Evolutionary conservation across 2,113 vertebrate genomes (phyloP).

Genomic region (Tringa solitaria): DNA sequence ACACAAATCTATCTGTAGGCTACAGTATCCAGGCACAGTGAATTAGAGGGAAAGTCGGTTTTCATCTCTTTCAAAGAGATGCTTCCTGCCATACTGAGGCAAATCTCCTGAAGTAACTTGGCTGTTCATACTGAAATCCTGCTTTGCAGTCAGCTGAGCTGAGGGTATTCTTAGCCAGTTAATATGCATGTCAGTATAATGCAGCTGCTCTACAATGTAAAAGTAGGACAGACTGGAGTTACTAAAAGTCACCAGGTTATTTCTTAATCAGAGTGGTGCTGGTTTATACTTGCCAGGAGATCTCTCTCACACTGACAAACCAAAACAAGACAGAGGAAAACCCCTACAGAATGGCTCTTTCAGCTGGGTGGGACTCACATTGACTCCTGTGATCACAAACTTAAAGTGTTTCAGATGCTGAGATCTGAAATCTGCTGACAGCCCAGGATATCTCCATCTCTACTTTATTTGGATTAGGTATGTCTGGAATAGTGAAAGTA

Average conservation of each 20-base stretch:
- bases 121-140: constrained; percentile 31
- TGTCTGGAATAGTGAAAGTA: neutral
- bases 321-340: neutral
- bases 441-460: neutral
- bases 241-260: neutral
- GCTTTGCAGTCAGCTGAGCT: constrained; percentile 39
- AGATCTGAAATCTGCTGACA: neutral
- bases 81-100: constrained; percentile 1
- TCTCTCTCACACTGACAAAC: neutral
- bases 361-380: neutral
- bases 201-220: constrained; percentile 1
- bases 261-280: neutral
- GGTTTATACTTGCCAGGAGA: neutral
- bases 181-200: constrained; percentile 7
- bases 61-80: constrained; percentile 25
- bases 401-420: neutral
- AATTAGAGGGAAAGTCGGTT: neutral
- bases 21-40: neutral
- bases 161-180: constrained; percentile 29
- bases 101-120: constrained; percentile 47
- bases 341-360: neutral
- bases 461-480: neutral
- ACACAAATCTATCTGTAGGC: neutral
- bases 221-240: constrained; percentile 22
- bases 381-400: neutral